Evolutionary conservation across 2,113 vertebrate genomes (phyloP).

Genomic region (Eublepharis macularius): DNA sequence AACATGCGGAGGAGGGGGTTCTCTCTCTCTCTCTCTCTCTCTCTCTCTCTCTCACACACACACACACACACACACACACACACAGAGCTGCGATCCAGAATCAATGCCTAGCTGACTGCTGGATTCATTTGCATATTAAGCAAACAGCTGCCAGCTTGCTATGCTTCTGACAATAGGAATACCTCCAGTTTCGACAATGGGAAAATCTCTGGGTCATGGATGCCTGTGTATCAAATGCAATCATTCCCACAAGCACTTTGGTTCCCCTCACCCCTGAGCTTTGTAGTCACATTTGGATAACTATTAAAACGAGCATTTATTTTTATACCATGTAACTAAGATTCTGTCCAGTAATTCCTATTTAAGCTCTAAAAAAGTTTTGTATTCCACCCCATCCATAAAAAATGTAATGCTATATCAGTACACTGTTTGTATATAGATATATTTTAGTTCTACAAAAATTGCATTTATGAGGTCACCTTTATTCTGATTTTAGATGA

Average conservation of each 20-base stretch:
- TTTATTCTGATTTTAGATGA: slow-evolving; percentile 66
- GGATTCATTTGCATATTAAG: neutral
- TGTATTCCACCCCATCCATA: neutral
- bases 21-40: no score
- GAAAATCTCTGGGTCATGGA: neutral
- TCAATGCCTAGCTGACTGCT: neutral
- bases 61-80: no score
- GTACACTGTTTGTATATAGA: slow-evolving; percentile 20
- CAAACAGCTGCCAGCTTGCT: neutral
- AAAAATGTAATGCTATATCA: slow-evolving; percentile 17
- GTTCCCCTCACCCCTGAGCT: neutral
- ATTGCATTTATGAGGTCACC: slow-evolving; percentile 37
- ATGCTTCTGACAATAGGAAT: neutral
- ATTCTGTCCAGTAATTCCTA: slow-evolving; percentile 52
- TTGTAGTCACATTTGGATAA: neutral
- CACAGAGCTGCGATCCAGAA: no score
- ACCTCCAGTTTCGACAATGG: neutral
- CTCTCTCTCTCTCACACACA: neutral
- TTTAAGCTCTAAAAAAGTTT: slow-evolving; percentile 57
- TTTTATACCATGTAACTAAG: slow-evolving; percentile 57
- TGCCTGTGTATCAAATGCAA: neutral
- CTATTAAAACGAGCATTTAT: slow-evolving; percentile 39
- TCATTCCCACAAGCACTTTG: slow-evolving; percentile 58
- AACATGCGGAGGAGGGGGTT: no score
- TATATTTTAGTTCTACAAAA: slow-evolving; percentile 39